These are phyloP conservation scores for Ibycter americanus DNA, from an alignment of 2,797 vertebrate genomes.

Conservation along the genomic window DNA sequence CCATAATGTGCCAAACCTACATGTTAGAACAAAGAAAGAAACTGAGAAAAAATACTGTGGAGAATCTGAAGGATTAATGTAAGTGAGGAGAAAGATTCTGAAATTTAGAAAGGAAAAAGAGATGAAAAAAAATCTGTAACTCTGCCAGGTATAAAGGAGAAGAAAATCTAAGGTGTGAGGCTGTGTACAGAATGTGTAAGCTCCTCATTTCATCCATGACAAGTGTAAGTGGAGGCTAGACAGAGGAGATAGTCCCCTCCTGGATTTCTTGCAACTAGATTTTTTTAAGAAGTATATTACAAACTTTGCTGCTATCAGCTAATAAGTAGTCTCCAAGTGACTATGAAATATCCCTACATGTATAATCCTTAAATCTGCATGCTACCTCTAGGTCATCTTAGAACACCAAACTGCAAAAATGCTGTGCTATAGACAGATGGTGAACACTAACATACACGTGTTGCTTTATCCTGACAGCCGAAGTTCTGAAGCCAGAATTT, in stretches of 20 bases:
- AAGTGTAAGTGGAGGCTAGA: neutral
- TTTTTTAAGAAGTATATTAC: neutral
- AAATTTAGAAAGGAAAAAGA: neutral
- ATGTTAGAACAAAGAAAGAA: neutral
- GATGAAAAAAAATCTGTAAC: neutral
- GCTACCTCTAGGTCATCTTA: neutral
- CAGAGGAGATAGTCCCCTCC: neutral
- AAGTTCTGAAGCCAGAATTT: neutral
- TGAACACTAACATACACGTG: neutral
- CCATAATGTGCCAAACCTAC: neutral
- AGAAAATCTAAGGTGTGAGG: neutral
- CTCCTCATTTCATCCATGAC: neutral
- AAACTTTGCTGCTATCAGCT: neutral
- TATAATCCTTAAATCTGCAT: neutral
- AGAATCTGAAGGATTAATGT: neutral
- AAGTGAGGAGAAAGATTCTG: neutral
- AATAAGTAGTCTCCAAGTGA: neutral
- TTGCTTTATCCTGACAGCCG: neutral
- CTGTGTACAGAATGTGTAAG: neutral
- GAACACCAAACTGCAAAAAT: neutral
- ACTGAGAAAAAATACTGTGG: neutral
- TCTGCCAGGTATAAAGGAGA: neutral
- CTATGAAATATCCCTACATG: neutral
- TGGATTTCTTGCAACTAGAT: neutral
- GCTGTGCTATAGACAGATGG: neutral